Percentiles rank a stretch among this genome's conserved stretches.
These are phyloP conservation scores for Lutjanus erythropterus DNA, from an alignment of 2,113 vertebrate species.

Conservation along the genomic window DNA sequence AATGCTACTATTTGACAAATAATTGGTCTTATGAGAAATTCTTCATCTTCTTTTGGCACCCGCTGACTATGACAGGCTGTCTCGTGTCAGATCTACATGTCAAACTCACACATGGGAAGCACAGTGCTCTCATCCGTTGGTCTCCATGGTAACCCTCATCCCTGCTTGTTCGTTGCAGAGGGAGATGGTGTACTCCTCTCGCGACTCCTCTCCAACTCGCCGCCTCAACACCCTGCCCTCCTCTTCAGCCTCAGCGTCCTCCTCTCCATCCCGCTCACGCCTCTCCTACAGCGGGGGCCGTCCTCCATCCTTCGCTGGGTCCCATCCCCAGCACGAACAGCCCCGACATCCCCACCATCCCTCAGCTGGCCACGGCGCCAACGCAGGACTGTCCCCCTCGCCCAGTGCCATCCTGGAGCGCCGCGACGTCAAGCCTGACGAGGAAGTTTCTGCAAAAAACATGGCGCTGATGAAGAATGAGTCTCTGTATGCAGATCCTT, in stretches of 20 bases:
- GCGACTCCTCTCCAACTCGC: conserved; percentile 96
- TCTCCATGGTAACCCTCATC: conserved; percentile 63
- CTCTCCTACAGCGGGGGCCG: conserved; percentile 94
- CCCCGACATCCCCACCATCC: conserved; percentile 83
- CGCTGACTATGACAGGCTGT: conserved; percentile 22
- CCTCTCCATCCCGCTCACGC: conserved; percentile 94
- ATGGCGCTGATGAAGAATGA: conserved; percentile 96
- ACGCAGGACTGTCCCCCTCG: conserved; percentile 90
- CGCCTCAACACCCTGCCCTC: conserved; percentile 95
- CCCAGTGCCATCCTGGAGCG: conserved; percentile 98
- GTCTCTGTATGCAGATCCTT: conserved; percentile 94
- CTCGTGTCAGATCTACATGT: conserved; percentile 3
- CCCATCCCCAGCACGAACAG: conserved; percentile 85
- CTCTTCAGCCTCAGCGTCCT: conserved; percentile 81
- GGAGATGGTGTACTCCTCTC: conserved; percentile 96
- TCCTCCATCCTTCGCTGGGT: conserved; percentile 91
- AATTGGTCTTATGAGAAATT: conserved; percentile 28
- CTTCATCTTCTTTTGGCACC: conserved; percentile 1
- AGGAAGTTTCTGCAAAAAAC: conserved; percentile 93
- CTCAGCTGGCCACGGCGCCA: conserved; percentile 84
- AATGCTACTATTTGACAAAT: neutral
- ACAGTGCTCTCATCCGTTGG: conserved; percentile 9
- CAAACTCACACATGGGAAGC: conserved; percentile 15
- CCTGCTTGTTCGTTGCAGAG: conserved; percentile 84
- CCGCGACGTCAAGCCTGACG: conserved; percentile 96